Evolutionary conservation across 2,113 vertebrate species (phyloP), one percentile per base, ranked within the genome.

Genomic region (Chamaea fasciata): DNA sequence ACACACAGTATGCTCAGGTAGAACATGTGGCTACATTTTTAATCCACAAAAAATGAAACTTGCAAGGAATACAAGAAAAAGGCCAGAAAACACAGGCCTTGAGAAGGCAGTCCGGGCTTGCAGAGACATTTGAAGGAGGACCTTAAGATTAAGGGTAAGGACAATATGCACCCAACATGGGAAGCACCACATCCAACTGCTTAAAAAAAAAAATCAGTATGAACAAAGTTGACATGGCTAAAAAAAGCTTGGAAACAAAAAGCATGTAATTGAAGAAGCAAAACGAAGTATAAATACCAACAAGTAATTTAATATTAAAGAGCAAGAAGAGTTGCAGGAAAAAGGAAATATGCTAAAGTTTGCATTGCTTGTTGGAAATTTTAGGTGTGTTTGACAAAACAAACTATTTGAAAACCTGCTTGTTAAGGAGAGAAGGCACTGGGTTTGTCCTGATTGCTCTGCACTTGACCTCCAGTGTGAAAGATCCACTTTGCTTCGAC

Each of bases 161-260:
- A 50, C 30, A 55, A n/a, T 19, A 19, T 0, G 1, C 26, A 62
- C 4, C 35, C 47, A 44, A 44, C 1, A 2, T 47, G 33, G 3
- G 50, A 41, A 53, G 77, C 18, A 33, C 18, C 31, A 62, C 67
- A 7, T 26, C 37, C 5, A 7, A 62, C n/a, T 68, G 10, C 28
- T 82, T 19, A 5, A 73, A 91, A 39, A 86, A 86, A 39, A 12
- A 14, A 22, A 1, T 33, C 15, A 60, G 2, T 47, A 35, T 33
- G 41, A 89, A 73, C 35, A 85, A 87, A 89, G 37, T 8, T 76
- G 42, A 73, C 15, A 49, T 19, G 21, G 19, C 35, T 82, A 75
- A 83, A 83, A 82, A 83, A 50, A 3, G 0, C 39, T 44, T 17
- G 28, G 37, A 80, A 74, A 65, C 5, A 68, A 80, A 76, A 79